A percentile compares a stretch with the other conserved stretches of the same genome.
Conservation (phyloP, 2,797 vertebrate genomes). For the Halcyon leucocephala region DNA sequence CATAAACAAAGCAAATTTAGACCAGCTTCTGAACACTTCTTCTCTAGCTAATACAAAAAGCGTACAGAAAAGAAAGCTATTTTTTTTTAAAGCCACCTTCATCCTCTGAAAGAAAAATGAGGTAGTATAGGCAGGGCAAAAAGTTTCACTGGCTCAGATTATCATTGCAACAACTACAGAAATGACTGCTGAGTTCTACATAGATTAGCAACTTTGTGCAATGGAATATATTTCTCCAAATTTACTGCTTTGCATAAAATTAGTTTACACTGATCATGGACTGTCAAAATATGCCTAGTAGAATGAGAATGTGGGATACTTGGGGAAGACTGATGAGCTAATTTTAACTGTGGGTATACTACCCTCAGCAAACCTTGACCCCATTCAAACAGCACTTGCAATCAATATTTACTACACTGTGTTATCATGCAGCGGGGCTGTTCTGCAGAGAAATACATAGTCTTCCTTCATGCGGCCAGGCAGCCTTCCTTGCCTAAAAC, state of each 20-base stretch:
- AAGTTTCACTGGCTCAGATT: not conserved
- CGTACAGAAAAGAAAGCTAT: not conserved
- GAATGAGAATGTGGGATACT: conserved; percentile 6
- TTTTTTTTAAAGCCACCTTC: not conserved
- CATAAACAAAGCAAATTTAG: conserved; percentile 48
- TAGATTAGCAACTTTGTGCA: conserved; percentile 1
- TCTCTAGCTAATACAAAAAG: not conserved
- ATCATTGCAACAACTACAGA: not conserved
- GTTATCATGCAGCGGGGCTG: not conserved
- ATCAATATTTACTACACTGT: not conserved
- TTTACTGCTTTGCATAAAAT: conserved; percentile 33
- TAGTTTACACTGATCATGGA: not conserved
- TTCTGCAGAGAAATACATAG: not conserved
- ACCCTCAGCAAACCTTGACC: conserved; percentile 10
- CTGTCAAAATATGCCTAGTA: conserved; percentile 16
- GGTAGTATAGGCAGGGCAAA: not conserved
- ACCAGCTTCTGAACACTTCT: not conserved
- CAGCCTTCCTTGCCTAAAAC: not conserved
- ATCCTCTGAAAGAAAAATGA: not conserved
- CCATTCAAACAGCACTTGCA: not conserved
- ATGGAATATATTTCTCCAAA: conserved; percentile 23
- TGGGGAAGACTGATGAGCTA: not conserved
- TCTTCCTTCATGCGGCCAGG: not conserved
- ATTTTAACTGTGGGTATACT: not conserved
- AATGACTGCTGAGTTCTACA: not conserved